Conservation (phyloP, 53 echinoderm and acorn worm species). For the Holothuria scabra region DNA sequence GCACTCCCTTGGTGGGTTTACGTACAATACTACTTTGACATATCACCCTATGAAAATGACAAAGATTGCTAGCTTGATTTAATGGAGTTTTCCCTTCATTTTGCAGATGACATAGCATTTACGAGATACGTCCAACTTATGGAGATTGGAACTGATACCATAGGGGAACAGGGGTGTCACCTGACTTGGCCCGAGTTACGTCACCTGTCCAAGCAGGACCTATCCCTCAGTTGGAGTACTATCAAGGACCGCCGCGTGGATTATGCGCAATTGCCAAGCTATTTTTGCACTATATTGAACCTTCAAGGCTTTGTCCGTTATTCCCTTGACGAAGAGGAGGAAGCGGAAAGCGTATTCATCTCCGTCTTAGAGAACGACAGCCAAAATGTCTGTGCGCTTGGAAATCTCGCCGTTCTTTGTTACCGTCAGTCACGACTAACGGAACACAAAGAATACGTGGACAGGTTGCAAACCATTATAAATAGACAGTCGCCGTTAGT, state of each 20-base stretch:
- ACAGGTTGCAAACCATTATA: slow-evolving; percentile 57
- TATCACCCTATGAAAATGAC: no score
- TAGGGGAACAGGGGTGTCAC: slow-evolving; percentile 85
- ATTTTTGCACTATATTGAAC: slow-evolving; percentile 65
- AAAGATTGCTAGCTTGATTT: background rate
- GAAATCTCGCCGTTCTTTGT: slow-evolving; percentile 79
- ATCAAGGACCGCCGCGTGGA: slow-evolving; percentile 50
- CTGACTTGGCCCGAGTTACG: slow-evolving; percentile 87
- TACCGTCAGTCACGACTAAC: slow-evolving; percentile 67
- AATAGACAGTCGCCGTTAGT: slow-evolving; percentile 26
- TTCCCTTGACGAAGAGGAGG: slow-evolving; percentile 59
- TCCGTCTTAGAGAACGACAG: slow-evolving; percentile 60
- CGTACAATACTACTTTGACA: no score
- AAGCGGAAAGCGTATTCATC: slow-evolving; percentile 66
- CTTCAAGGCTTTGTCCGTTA: slow-evolving; percentile 82
- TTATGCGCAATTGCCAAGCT: slow-evolving; percentile 64
- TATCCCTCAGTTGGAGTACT: slow-evolving; percentile 42
- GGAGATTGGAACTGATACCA: slow-evolving; percentile 52
- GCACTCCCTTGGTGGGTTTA: no score
- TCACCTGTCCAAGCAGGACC: slow-evolving; percentile 56
- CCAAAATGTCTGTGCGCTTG: slow-evolving; percentile 73
- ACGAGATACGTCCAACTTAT: background rate
- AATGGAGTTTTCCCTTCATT: background rate
- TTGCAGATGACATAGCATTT: slow-evolving; percentile 22
- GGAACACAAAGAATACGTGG: slow-evolving; percentile 56